phyloP scores from a whole-genome alignment of 2,797 vertebrate species.

The Eidolon dupreanum region DNA sequence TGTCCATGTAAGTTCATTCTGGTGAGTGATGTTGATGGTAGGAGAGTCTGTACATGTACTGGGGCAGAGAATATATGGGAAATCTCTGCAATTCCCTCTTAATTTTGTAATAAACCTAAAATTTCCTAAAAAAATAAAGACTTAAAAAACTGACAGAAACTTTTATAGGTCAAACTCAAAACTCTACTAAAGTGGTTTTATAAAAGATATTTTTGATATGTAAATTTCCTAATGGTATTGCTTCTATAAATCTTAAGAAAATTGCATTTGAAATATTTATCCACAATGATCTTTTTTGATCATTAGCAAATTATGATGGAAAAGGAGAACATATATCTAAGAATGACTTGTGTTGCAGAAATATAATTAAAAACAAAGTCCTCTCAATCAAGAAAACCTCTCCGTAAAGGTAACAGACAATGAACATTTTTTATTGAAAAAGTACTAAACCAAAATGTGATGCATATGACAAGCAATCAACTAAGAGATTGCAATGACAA shows the following conservation, averaged over 20 bases:
- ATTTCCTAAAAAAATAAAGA: not conserved
- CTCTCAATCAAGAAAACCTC: not conserved
- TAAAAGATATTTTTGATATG: not conserved
- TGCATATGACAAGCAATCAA: not conserved
- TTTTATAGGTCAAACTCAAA: not conserved
- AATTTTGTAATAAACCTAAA: not conserved
- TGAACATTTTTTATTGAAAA: not conserved
- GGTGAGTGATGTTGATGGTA: not conserved
- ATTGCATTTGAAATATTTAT: not conserved
- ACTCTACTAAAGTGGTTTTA: not conserved
- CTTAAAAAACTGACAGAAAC: not conserved
- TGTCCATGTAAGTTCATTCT: no score
- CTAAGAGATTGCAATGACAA: not conserved
- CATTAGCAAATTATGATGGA: not conserved
- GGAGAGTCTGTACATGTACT: not conserved
- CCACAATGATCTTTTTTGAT: not conserved
- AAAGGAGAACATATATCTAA: not conserved
- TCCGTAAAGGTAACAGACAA: not conserved
- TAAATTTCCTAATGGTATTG: not conserved
- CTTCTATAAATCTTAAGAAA: not conserved
- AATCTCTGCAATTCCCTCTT: not conserved
- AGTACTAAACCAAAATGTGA: not conserved
- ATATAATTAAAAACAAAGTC: not conserved
- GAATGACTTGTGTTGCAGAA: not conserved
- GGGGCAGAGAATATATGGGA: not conserved